A percentile compares a stretch with the other conserved stretches of the same genome.
Conservation (phyloP, 2,797 vertebrate genomes). For the Sebastes dallii region DNA sequence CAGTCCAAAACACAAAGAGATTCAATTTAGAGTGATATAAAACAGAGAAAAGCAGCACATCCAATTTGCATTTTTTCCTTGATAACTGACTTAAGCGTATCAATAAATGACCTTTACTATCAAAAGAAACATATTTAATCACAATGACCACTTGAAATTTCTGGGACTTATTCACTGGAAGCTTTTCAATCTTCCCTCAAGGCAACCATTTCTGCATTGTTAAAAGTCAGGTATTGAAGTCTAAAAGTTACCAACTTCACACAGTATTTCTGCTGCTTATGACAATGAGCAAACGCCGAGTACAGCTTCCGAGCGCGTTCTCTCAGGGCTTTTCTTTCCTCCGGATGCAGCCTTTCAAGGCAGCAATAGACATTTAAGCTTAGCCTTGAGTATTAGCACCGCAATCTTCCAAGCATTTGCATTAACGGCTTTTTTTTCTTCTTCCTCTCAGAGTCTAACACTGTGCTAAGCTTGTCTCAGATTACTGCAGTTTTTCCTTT, state of each 20-base stretch:
- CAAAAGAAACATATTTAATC: background rate
- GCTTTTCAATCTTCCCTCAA: background rate
- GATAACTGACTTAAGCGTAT: too few species aligned
- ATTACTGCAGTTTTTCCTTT: conserved; percentile 4
- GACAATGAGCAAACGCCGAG: conserved; percentile 22
- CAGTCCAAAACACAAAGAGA: too few species aligned
- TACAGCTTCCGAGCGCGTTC: background rate
- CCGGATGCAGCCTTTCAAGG: conserved; percentile 23
- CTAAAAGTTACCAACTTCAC: conserved; percentile 22
- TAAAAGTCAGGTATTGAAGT: conserved; percentile 26
- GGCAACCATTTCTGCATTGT: background rate
- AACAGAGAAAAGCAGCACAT: too few species aligned
- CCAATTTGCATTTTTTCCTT: too few species aligned
- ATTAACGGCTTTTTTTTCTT: background rate
- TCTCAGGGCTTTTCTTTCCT: conserved; percentile 17
- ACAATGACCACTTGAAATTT: background rate
- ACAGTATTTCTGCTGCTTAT: background rate
- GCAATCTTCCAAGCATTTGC: conserved; percentile 33
- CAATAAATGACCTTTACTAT: too few species aligned
- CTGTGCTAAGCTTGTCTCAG: conserved; percentile 11
- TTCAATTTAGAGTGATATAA: too few species aligned
- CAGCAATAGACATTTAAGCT: conserved; percentile 24
- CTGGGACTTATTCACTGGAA: background rate
- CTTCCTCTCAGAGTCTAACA: conserved; percentile 2
- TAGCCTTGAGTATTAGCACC: conserved; percentile 26